phyloP scores from a whole-genome alignment of 2,888 invertebrate species.

The Orthosia cruda region DNA sequence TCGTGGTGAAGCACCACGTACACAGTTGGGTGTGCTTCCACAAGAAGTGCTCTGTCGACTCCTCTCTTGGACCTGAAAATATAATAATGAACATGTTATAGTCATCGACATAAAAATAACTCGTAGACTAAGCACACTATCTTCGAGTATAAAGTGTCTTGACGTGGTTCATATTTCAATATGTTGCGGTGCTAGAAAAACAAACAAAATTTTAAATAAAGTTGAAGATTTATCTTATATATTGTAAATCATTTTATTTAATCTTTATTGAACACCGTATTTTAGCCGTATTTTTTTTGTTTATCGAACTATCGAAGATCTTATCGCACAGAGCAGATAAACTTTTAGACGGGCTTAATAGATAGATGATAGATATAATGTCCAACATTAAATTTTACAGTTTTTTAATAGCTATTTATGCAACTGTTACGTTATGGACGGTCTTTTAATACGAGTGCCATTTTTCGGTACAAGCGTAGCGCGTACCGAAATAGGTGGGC shows the following conservation, averaged over 20 bases:
- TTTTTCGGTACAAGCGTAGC: too few relatives aligned
- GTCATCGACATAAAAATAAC: slow-evolving; percentile 9
- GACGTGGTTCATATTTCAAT: not conserved
- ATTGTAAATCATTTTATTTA: not conserved
- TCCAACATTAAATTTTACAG: too few relatives aligned
- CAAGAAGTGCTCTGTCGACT: slow-evolving; percentile 89
- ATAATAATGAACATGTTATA: slow-evolving; percentile 57
- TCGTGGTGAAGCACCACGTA: slow-evolving; percentile 80
- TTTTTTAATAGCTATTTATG: too few relatives aligned
- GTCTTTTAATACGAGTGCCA: too few relatives aligned
- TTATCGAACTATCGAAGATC: too few relatives aligned
- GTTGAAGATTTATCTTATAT: not conserved
- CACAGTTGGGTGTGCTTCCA: slow-evolving; percentile 87
- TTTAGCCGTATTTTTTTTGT: too few relatives aligned
- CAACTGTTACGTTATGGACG: too few relatives aligned
- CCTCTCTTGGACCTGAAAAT: slow-evolving; percentile 84
- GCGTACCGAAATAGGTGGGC: too few relatives aligned
- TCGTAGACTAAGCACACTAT: not conserved
- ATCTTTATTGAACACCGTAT: not conserved
- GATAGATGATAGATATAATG: too few relatives aligned
- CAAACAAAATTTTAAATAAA: not conserved
- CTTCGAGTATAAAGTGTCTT: not conserved
- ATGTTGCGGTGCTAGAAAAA: not conserved
- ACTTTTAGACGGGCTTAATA: too few relatives aligned
- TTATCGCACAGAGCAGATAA: too few relatives aligned